Percentiles rank a stretch among this genome's conserved stretches.
phyloP scores from a whole-genome alignment of 2,113 vertebrate genomes.

The Beaufortia kweichowensis region DNA sequence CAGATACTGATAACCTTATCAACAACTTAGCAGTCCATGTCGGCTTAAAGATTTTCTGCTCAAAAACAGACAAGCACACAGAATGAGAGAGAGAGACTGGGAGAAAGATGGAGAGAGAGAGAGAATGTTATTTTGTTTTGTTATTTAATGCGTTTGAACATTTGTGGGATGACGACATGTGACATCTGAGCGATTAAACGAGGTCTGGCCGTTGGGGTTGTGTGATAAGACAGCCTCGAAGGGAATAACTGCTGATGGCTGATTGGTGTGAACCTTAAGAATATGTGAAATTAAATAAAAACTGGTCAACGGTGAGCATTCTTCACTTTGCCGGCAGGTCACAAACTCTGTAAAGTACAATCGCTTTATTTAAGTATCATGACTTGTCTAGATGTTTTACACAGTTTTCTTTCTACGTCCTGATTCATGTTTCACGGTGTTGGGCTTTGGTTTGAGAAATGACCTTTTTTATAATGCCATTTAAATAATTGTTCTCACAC shows the following conservation, averaged over 20 bases:
- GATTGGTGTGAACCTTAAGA: constrained; percentile 40
- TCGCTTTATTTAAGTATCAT: too few relatives aligned
- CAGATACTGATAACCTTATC: constrained; percentile 36
- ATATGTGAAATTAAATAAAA: constrained; percentile 47
- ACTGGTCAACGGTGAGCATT: constrained; percentile 33
- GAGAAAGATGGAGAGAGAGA: neutral
- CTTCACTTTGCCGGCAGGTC: constrained; percentile 36
- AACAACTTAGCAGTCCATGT: constrained; percentile 40
- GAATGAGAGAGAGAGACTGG: neutral
- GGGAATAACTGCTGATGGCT: constrained; percentile 44
- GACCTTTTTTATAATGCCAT: too few relatives aligned
- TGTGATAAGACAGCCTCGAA: constrained; percentile 48
- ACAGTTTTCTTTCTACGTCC: too few relatives aligned
- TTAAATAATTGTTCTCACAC: too few relatives aligned
- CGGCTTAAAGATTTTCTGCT: constrained; percentile 41
- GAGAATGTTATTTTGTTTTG: neutral
- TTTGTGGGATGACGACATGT: constrained; percentile 31
- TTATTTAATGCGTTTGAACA: constrained; percentile 10
- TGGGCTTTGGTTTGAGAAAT: too few relatives aligned
- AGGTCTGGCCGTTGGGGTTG: constrained; percentile 47
- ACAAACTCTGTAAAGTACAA: constrained; percentile 42
- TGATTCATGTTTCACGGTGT: too few relatives aligned
- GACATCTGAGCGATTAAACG: constrained; percentile 42
- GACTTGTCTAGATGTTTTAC: too few relatives aligned
- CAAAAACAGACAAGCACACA: neutral